phyloP scores from a whole-genome alignment of 1,140 invertebrate species.

The Chrysoperla carnea region DNA sequence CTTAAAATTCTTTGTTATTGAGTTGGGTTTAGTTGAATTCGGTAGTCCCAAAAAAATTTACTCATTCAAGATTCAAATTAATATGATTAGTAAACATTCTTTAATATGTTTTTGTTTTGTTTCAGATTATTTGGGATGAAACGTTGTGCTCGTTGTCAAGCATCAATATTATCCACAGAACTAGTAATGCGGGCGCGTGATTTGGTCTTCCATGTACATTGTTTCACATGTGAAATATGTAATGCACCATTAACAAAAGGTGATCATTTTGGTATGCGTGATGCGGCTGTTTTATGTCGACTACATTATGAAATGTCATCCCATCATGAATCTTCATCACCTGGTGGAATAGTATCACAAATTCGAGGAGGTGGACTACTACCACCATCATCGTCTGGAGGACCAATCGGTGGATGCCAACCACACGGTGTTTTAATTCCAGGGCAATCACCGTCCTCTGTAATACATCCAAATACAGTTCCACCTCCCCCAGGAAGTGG shows the following conservation, averaged over 20 bases:
- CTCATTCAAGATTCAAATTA: too few species aligned
- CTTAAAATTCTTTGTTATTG: too few species aligned
- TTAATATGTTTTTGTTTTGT: slow-evolving; percentile 19
- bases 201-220: slow-evolving; percentile 85
- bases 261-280: slow-evolving; percentile 85
- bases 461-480: slow-evolving; percentile 32
- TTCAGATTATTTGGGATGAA: slow-evolving; percentile 65
- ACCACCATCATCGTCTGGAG: slow-evolving; percentile 18
- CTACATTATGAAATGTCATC: slow-evolving; percentile 62
- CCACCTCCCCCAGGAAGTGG: slow-evolving; percentile 21
- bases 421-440: slow-evolving; percentile 22
- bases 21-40: too few species aligned
- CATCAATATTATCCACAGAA: slow-evolving; percentile 81
- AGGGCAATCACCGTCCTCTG: slow-evolving; percentile 32
- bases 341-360: slow-evolving; percentile 37
- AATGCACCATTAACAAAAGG: slow-evolving; percentile 67
- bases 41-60: too few species aligned
- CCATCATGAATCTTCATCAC: slow-evolving; percentile 27
- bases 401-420: background rate
- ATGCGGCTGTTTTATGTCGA: slow-evolving; percentile 49
- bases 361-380: slow-evolving; percentile 34
- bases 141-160: slow-evolving; percentile 74
- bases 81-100: too few species aligned
- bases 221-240: slow-evolving; percentile 89
- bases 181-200: slow-evolving; percentile 88